A percentile compares a stretch with the other conserved stretches of the same genome.
These are phyloP conservation scores for Eristalinus aeneus DNA, from an alignment of 2,888 invertebrate genomes.

Conservation along the genomic window DNA sequence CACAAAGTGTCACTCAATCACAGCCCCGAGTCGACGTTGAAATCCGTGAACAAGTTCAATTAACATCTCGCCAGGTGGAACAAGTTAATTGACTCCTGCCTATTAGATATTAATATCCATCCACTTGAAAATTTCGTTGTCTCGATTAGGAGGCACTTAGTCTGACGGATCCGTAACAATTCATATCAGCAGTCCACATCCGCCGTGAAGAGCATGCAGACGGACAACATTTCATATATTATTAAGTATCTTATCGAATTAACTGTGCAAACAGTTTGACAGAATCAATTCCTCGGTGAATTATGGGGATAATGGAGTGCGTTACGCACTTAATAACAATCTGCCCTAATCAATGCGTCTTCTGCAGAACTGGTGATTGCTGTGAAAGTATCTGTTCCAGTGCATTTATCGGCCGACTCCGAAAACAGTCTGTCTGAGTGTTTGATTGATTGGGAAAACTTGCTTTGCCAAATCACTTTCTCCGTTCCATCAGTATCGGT, in stretches of 20 bases:
- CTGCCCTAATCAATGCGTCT: neutral
- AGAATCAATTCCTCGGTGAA: neutral
- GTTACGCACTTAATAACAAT: constrained; percentile 2
- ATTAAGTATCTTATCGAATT: constrained; percentile 4
- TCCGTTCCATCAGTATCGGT: too few relatives aligned
- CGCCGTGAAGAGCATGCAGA: neutral
- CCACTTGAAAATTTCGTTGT: constrained; percentile 17
- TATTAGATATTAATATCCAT: constrained; percentile 12
- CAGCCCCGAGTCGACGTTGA: neutral
- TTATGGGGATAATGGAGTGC: constrained; percentile 8
- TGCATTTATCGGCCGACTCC: too few relatives aligned
- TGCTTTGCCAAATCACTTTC: too few relatives aligned
- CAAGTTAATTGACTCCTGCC: neutral
- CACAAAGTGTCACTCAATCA: neutral
- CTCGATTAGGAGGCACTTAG: neutral
- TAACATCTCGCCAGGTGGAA: neutral
- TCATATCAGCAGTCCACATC: neutral
- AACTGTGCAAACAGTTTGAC: neutral
- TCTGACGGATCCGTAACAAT: neutral
- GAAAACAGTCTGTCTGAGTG: too few relatives aligned
- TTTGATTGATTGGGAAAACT: too few relatives aligned
- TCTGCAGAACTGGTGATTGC: neutral
- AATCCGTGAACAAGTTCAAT: neutral
- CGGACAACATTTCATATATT: neutral
- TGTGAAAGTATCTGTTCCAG: too few relatives aligned